Conservation (phyloP, 2,113 vertebrate genomes). For the Cygnus atratus region DNA sequence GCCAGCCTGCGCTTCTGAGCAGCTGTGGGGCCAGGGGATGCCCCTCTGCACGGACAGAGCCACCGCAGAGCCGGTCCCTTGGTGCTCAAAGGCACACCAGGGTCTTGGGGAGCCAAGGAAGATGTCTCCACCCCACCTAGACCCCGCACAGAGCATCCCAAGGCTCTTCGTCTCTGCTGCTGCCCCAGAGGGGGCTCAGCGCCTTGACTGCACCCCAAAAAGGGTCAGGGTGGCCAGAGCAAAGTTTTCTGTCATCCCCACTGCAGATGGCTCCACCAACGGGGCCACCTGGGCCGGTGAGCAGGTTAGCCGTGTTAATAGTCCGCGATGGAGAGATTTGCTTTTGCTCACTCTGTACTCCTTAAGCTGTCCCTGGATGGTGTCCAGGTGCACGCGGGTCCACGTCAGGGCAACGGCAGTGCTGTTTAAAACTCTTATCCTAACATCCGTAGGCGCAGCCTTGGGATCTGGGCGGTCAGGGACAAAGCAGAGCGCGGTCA, state of each 20-base stretch:
- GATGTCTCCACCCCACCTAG: rapidly evolving
- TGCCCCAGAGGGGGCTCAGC: not conserved
- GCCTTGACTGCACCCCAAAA: not conserved
- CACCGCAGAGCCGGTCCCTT: not conserved
- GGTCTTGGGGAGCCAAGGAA: not conserved
- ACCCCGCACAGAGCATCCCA: not conserved
- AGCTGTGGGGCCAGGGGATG: not conserved
- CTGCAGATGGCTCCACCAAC: not conserved
- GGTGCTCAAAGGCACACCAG: not conserved
- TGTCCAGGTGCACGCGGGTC: constrained; percentile 86
- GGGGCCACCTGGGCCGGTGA: not conserved
- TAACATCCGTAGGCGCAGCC: constrained; percentile 85
- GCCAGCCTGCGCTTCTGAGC: not conserved
- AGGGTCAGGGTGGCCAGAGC: rapidly evolving
- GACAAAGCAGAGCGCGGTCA: not conserved
- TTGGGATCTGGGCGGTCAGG: constrained; percentile 82
- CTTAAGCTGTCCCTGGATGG: constrained; percentile 90
- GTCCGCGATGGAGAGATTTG: not conserved
- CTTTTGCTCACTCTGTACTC: constrained; percentile 90
- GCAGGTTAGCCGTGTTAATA: constrained; percentile 30
- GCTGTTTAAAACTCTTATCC: constrained; percentile 85
- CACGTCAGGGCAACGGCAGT: constrained; percentile 86
- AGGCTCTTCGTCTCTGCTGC: not conserved
- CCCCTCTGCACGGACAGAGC: not conserved
- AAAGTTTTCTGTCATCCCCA: constrained; percentile 48